A percentile compares a stretch with the other conserved stretches of the same genome.
Conservation (phyloP, 2,113 vertebrate species). For the Mastomys natalensis region DNA sequence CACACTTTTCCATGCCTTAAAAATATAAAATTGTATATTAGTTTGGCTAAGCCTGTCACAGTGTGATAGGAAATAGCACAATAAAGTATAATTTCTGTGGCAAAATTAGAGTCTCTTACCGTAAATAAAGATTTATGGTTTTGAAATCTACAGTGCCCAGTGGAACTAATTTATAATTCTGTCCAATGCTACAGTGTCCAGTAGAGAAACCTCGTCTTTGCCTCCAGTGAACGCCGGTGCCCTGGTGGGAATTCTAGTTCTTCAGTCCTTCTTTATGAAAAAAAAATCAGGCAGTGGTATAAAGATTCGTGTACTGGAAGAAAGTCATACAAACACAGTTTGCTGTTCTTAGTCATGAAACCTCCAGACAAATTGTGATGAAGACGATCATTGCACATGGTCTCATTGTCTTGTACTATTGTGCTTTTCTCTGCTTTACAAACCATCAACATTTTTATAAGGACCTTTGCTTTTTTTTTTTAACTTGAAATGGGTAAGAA, state of each 20-base stretch:
- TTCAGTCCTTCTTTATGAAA: background rate
- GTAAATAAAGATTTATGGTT: background rate
- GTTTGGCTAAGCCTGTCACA: background rate
- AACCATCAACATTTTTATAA: background rate
- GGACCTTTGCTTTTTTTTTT: background rate
- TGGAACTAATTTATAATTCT: background rate
- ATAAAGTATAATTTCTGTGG: background rate
- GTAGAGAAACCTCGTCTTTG: background rate
- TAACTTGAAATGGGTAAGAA: slow-evolving; percentile 42
- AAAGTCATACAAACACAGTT: background rate
- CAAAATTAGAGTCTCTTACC: background rate
- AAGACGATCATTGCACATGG: background rate
- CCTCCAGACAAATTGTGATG: background rate
- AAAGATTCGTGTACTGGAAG: background rate
- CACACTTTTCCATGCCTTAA: background rate
- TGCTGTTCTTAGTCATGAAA: background rate
- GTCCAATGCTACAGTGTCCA: background rate
- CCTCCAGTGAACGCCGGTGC: background rate
- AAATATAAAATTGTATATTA: background rate
- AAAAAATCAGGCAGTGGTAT: background rate
- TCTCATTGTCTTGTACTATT: background rate
- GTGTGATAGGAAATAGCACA: background rate
- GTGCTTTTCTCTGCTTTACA: background rate
- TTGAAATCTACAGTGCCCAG: background rate
- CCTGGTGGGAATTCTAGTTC: background rate